Base-by-base conservation (phyloP, 2,113 vertebrate genomes). In the Apteryx owenii region DNA sequence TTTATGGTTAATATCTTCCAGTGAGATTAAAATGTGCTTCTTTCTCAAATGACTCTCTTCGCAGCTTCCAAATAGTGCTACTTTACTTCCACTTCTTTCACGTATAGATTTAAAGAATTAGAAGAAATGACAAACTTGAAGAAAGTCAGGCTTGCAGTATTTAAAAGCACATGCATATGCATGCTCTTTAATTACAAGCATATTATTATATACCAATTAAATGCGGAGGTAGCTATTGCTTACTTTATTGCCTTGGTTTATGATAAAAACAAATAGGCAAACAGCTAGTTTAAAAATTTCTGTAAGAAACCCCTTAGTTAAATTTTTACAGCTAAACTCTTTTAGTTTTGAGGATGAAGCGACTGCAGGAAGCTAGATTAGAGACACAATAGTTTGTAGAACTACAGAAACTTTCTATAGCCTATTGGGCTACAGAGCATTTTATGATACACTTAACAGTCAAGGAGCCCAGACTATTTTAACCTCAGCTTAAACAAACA, bases 401-500 rank as follows among this genome's bases (percentile, higher is more conserved):
- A 28, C 46, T 38, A 6, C 0, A 44, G 64, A 68, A 88, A 68
- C 12, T 64, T 80, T 83, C 50, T 64, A 1, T 7, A 46, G 40
- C 62, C 56, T 44, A 0, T 62, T 70, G 66, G 40, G 17, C 54
- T 81, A 6, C 33, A 54, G 71, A 75, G 54, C 33, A 15, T 88
- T 94, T 93, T 81, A 71, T 58, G 60, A 79, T 71, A 80, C 58
- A 15, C 54, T 71, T 64, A 85, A 70, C 25, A 46, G 16, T 36
- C 66, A 53, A 72, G 82, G 23, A 85, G 21, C 64, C n/a, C 18
- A 20, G 54, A 33, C 3, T 83, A 11, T 29, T 79, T 88, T 81
- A 71, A 89, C 51, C 60, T 90, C 33, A 42, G n/a, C n/a, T 90
- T 94, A 88, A 96, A 86, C 46, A 92, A 92, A 75, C 3, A 22